These are phyloP conservation scores for Chamaea fasciata DNA, from an alignment of 2,113 vertebrate genomes.

Conservation along the genomic window DNA sequence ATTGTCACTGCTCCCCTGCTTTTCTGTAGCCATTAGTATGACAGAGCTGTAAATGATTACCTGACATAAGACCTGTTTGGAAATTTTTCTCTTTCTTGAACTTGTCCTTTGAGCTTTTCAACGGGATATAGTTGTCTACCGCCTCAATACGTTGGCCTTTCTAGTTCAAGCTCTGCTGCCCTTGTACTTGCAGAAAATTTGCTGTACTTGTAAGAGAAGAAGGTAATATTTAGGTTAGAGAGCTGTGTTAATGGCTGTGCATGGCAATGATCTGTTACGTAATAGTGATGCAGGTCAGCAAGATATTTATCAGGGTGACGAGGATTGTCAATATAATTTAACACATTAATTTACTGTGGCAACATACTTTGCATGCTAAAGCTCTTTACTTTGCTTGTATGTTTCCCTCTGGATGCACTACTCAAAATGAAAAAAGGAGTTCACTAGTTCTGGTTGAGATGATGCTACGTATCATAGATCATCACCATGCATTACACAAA, in stretches of 20 bases:
- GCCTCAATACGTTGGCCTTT: slow-evolving; percentile 34
- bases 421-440: slow-evolving; percentile 25
- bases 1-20: slow-evolving; percentile 62
- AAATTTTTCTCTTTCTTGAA: slow-evolving; percentile 65
- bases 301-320: slow-evolving; percentile 53
- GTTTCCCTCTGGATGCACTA: slow-evolving; percentile 23
- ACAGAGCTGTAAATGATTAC: slow-evolving; percentile 72
- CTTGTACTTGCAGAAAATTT: slow-evolving; percentile 59
- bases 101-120: slow-evolving; percentile 60
- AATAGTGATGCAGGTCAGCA: slow-evolving; percentile 49
- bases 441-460: slow-evolving; percentile 33
- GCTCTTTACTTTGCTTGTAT: slow-evolving; percentile 27
- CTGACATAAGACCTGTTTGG: slow-evolving; percentile 65
- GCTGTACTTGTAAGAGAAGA: slow-evolving; percentile 1
- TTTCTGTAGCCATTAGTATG: slow-evolving; percentile 74
- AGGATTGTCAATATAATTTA: slow-evolving; percentile 52
- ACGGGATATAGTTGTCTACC: slow-evolving; percentile 10
- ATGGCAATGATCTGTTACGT: slow-evolving; percentile 12
- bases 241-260: slow-evolving; percentile 26
- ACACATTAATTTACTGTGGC: slow-evolving; percentile 30
- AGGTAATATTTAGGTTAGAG: slow-evolving; percentile 53
- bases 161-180: slow-evolving; percentile 10
- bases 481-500: slow-evolving; percentile 39
- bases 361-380: slow-evolving; percentile 41
- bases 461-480: background rate